Evolutionary conservation across 2,888 invertebrate genomes (phyloP).

Genomic region (Dorcus hopei): DNA sequence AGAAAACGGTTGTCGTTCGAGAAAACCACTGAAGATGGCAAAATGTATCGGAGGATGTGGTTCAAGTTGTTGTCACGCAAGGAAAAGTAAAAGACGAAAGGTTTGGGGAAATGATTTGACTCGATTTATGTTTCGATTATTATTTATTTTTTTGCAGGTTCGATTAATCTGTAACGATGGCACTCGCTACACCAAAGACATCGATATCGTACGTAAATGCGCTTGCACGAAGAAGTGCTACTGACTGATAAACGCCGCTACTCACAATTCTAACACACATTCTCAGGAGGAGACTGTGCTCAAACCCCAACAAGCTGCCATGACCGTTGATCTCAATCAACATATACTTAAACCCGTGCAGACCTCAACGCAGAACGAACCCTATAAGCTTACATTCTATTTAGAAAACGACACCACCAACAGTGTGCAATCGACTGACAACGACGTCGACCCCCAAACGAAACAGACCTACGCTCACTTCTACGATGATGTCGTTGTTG

Average conservation of each 20-base stretch:
- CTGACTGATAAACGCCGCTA: constrained; percentile 65
- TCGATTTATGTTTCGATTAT: neutral
- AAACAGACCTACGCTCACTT: constrained; percentile 29
- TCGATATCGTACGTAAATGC: constrained; percentile 95
- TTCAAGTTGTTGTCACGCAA: constrained; percentile 83
- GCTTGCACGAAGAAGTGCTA: constrained; percentile 91
- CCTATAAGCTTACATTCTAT: constrained; percentile 45
- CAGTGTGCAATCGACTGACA: constrained; percentile 4
- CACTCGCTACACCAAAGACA: constrained; percentile 89
- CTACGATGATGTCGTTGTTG: constrained; percentile 43
- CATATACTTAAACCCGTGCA: constrained; percentile 33
- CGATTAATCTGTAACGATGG: constrained; percentile 91
- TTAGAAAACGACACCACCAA: constrained; percentile 37
- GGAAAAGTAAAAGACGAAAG: constrained; percentile 91
- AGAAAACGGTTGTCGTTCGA: constrained; percentile 86
- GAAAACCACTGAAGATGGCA: constrained; percentile 87
- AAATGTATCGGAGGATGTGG: constrained; percentile 81
- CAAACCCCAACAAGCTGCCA: constrained; percentile 22
- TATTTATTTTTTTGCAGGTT: constrained; percentile 54
- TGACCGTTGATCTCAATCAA: constrained; percentile 26
- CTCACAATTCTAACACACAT: constrained; percentile 48
- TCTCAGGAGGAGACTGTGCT: constrained; percentile 19
- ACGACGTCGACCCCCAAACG: constrained; percentile 11
- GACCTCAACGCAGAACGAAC: constrained; percentile 30
- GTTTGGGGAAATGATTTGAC: constrained; percentile 48